Conservation (phyloP, 53 echinoderm and acorn worm species). For the Arbacia lixula region DNA sequence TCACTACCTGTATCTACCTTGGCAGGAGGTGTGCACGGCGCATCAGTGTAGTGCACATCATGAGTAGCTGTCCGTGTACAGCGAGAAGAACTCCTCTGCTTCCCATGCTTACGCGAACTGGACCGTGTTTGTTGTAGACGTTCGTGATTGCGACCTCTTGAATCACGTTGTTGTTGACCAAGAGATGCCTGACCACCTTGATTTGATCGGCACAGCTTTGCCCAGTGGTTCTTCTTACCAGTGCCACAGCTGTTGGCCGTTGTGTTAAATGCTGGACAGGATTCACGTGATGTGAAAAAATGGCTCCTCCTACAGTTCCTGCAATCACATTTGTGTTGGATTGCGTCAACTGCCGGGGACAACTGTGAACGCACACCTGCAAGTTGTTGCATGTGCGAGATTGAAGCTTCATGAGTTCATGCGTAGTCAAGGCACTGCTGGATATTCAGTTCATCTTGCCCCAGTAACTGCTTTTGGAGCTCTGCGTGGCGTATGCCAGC, state of each 20-base stretch:
- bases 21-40: conserved; percentile 25
- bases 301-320: conserved; percentile 56
- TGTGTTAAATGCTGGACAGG: conserved; percentile 56
- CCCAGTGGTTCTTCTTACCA: conserved; percentile 62
- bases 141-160: conserved; percentile 12
- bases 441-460: conserved; percentile 56
- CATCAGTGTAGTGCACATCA: conserved; percentile 40
- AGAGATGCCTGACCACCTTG: conserved; percentile 6
- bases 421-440: conserved; percentile 65
- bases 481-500: conserved; percentile 59
- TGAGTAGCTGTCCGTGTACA: not conserved
- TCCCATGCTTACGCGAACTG: conserved; percentile 6
- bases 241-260: conserved; percentile 68
- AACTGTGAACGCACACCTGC: conserved; percentile 8
- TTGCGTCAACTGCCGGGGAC: not conserved
- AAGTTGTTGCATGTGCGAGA: conserved; percentile 65
- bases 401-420: conserved; percentile 67
- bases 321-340: conserved; percentile 28
- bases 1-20: not conserved
- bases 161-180: conserved; percentile 7
- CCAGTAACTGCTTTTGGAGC: conserved; percentile 66
- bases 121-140: conserved; percentile 21
- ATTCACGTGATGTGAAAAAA: conserved; percentile 1
- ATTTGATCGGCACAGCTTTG: conserved; percentile 46
- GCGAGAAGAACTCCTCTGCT: conserved; percentile 8